These are phyloP conservation scores for Butorides virescens DNA, from an alignment of 2,113 vertebrate genomes.

Conservation along the genomic window DNA sequence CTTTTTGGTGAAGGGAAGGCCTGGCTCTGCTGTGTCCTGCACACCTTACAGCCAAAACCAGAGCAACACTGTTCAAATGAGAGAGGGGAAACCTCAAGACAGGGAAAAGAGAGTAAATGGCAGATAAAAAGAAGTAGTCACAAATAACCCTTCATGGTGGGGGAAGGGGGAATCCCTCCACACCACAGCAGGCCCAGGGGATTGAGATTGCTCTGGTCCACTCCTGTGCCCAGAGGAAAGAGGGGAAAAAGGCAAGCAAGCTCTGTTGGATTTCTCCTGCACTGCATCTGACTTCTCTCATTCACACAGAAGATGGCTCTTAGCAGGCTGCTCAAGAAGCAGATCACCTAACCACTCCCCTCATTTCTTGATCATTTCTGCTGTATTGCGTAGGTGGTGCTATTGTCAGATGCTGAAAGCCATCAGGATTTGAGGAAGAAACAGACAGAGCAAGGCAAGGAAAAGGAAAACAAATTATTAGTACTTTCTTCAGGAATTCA, in stretches of 20 bases:
- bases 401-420: conserved; percentile 35
- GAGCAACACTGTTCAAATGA: neutral
- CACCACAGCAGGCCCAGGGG: neutral
- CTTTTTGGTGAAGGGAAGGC: neutral
- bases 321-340: neutral
- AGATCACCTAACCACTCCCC: neutral
- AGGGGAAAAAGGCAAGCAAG: neutral
- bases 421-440: neutral
- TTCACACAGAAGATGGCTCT: conserved; percentile 3
- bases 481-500: neutral
- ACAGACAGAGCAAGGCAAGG: neutral
- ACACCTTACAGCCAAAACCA: neutral
- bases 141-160: neutral
- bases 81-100: neutral
- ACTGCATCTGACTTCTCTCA: neutral
- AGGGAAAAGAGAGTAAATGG: neutral
- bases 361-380: conserved; percentile 1
- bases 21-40: neutral
- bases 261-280: neutral
- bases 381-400: neutral
- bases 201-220: neutral
- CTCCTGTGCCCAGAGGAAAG: neutral
- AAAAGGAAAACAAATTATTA: conserved; percentile 13
- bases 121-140: neutral
- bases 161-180: neutral